Percentiles rank a stretch among this genome's conserved stretches.
Conservation (phyloP, 2,888 invertebrate species). For the Pycnomerus fuliginosus region DNA sequence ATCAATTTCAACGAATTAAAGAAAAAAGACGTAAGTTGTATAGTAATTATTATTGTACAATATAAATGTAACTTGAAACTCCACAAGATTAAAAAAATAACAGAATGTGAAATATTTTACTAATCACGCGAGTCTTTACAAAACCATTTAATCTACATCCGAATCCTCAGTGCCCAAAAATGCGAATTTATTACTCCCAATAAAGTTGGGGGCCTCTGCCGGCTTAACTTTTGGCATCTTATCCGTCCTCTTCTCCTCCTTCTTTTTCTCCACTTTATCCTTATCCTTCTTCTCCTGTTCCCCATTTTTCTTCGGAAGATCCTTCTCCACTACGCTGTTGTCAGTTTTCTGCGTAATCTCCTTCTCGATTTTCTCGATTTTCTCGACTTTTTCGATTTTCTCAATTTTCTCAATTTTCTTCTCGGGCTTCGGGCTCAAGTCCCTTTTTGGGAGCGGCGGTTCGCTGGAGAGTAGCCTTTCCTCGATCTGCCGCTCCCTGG, state of each 20-base stretch:
- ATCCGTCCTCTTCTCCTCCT: too few species aligned
- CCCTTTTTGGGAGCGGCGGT: conserved; percentile 34
- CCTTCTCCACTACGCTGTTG: too few species aligned
- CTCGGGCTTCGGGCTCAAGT: conserved; percentile 12
- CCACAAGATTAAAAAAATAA: conserved; percentile 25
- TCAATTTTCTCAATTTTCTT: conserved; percentile 7
- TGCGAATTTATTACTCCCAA: conserved; percentile 75
- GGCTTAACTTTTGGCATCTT: conserved; percentile 76
- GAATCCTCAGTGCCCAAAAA: conserved; percentile 65
- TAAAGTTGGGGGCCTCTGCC: conserved; percentile 73
- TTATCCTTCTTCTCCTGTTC: neutral
- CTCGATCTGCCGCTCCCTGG: conserved; percentile 88
- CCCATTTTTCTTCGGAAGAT: conserved; percentile 7
- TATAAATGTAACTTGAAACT: conserved; percentile 25
- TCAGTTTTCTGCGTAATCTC: too few species aligned
- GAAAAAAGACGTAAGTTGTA: too few species aligned
- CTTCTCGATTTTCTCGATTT: conserved; percentile 45
- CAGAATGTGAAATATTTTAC: conserved; percentile 21
- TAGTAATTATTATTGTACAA: conserved; percentile 11
- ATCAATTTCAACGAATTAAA: too few species aligned
- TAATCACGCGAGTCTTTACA: conserved; percentile 18
- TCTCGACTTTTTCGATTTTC: neutral
- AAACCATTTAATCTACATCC: conserved; percentile 23
- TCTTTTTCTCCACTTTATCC: conserved; percentile 38
- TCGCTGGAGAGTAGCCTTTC: conserved; percentile 70